Percentiles rank a stretch among this genome's conserved stretches.
Conservation (phyloP, 2,888 invertebrate species). For the Adelphocoris suturalis region DNA sequence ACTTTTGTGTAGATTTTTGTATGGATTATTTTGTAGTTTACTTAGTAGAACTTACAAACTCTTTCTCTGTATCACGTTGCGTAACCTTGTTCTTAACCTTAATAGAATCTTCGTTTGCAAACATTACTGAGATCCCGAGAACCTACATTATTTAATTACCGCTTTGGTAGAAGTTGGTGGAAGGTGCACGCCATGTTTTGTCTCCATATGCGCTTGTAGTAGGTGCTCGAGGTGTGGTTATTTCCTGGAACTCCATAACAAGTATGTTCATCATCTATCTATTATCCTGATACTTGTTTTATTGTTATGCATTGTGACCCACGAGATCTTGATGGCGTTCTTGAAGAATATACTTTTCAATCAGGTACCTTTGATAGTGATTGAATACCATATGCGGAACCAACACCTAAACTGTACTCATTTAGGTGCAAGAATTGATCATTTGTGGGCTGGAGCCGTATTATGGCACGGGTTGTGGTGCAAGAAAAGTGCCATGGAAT, state of each 20-base stretch:
- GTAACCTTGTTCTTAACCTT: not conserved
- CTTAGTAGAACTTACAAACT: not conserved
- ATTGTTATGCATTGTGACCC: not conserved
- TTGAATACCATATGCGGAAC: too few species aligned
- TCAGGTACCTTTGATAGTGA: too few species aligned
- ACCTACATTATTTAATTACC: not conserved
- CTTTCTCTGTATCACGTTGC: not conserved
- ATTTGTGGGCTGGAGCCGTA: too few species aligned
- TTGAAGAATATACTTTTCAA: too few species aligned
- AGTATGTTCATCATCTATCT: not conserved
- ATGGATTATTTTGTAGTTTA: not conserved
- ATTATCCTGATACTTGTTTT: not conserved
- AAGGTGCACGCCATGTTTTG: conserved; percentile 49
- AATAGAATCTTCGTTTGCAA: not conserved
- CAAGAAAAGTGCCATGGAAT: too few species aligned
- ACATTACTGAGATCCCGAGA: not conserved
- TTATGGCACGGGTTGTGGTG: too few species aligned
- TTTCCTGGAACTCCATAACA: conserved; percentile 19
- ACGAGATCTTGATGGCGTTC: too few species aligned
- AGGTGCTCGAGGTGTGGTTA: conserved; percentile 34
- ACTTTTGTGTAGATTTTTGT: not conserved
- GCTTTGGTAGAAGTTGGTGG: conserved; percentile 50
- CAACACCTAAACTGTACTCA: too few species aligned
- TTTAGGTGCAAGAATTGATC: too few species aligned
- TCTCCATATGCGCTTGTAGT: conserved; percentile 26